A percentile compares a stretch with the other conserved stretches of the same genome.
These are phyloP conservation scores for Scrobipalpa costella DNA, from an alignment of 2,888 invertebrate species.

Conservation along the genomic window DNA sequence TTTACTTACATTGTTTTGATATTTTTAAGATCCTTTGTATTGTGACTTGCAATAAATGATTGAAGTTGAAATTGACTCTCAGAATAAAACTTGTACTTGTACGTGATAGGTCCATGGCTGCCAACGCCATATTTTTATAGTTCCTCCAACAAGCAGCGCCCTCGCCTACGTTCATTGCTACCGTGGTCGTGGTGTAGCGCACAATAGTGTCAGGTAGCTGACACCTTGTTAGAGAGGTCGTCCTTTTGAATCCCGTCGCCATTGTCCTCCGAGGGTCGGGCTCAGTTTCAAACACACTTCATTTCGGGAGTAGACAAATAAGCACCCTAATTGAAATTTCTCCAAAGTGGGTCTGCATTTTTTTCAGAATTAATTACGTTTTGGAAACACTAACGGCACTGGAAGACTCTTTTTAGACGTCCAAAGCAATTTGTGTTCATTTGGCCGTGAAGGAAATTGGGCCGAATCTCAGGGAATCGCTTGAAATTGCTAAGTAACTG, in stretches of 20 bases:
- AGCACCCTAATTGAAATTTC: slow-evolving; percentile 61
- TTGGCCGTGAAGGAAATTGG: slow-evolving; percentile 20
- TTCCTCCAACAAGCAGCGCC: no score
- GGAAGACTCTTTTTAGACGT: slow-evolving; percentile 21
- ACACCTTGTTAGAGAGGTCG: slow-evolving; percentile 73
- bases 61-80: no score
- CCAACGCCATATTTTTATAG: no score
- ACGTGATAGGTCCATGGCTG: no score
- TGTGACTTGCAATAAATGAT: no score
- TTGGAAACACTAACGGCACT: slow-evolving; percentile 2
- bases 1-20: no score
- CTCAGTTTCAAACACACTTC: slow-evolving; percentile 65
- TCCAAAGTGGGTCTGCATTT: slow-evolving; percentile 30
- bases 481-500: slow-evolving; percentile 10
- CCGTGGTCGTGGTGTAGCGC: slow-evolving; percentile 50
- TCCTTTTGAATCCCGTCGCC: slow-evolving; percentile 64
- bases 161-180: no score
- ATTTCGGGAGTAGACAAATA: slow-evolving; percentile 54
- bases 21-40: no score
- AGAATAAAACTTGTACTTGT: no score
- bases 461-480: slow-evolving; percentile 3
- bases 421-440: slow-evolving; percentile 22
- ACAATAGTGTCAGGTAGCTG: slow-evolving; percentile 74
- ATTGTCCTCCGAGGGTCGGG: slow-evolving; percentile 67
- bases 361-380: slow-evolving; percentile 28